Evolutionary conservation across 2,797 vertebrate genomes (phyloP), one percentile per base, ranked within the genome.

Genomic region (Danio kyathit): DNA sequence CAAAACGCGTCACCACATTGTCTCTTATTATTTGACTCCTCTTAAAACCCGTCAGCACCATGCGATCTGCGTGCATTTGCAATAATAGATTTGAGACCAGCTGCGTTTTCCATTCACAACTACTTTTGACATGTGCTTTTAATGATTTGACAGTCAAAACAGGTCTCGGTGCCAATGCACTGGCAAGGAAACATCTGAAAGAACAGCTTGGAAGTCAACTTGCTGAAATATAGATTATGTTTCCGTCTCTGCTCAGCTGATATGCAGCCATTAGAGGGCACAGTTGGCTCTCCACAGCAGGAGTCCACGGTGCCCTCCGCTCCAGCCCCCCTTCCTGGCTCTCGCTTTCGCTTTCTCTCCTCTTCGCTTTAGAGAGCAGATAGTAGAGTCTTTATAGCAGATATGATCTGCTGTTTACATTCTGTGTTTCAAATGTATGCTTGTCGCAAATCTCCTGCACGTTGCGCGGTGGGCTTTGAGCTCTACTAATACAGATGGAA

Each of bases 191-290:
- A 71, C 54, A 59, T 60, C 51, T 78, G 65, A 69, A 78, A 38
- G 77, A 79, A 64, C 77, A 79, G 77, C 77, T 77, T 77, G 64
- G 52, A 77, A 77, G 21, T 67, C 48, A 64, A 41, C n/a, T 67
- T 17, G 63, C 54, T 79, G 41, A 76, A 83, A 80, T 73, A 57
- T 76, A 76, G 44, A 67, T 73, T 65, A 63, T 66, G 44, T 54
- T 80, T 78, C 73, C 13, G 52, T 49, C 61, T 79, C 79, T 84
- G 86, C 75, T 85, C 66, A 77, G 49, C 63, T 80, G 82, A 76
- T 74, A 80, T 74, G 63, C 82, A 78, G 70, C 87, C 87, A 85
- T 85, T 88, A 89, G 88, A 86, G 87, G 88, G 86, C 80, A 83
- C 84, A 84, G 86, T 82, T 85, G 87, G 79, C 76, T 86, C 75